phyloP scores from a whole-genome alignment of 2,113 vertebrate genomes.

The Origma solitaria region DNA sequence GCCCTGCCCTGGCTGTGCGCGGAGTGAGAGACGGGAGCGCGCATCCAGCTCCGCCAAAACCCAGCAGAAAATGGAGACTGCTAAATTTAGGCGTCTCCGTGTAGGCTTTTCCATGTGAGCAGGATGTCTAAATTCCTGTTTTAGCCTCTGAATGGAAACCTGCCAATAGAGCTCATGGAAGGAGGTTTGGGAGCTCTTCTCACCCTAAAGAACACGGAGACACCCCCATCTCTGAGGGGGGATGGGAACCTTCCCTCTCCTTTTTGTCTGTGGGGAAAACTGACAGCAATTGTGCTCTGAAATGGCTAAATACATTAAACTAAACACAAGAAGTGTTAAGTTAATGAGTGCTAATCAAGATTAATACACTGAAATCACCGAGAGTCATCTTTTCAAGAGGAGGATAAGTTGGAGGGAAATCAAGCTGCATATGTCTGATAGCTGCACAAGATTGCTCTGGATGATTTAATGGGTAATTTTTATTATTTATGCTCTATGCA shows the following conservation, averaged over 20 bases:
- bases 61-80: not conserved
- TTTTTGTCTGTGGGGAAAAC: not conserved
- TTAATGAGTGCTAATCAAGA: conserved; percentile 38
- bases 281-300: not conserved
- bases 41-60: not conserved
- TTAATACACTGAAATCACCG: not conserved
- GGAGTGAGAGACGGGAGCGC: not conserved
- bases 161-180: not conserved
- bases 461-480: conserved; percentile 26
- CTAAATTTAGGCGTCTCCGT: not conserved
- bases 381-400: conserved; percentile 8
- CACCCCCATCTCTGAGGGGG: not conserved
- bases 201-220: not conserved
- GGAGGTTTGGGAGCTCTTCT: not conserved
- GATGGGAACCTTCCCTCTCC: not conserved
- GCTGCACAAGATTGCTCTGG: not conserved
- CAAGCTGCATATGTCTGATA: conserved; percentile 12
- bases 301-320: not conserved
- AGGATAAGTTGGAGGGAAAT: conserved; percentile 21
- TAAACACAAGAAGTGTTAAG: not conserved
- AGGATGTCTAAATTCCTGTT: not conserved
- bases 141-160: not conserved
- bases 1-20: not conserved
- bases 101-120: not conserved
- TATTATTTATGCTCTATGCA: not conserved